Base-by-base conservation (phyloP, 2,888 invertebrate genomes). In the Meiosimyza decipiens region DNA sequence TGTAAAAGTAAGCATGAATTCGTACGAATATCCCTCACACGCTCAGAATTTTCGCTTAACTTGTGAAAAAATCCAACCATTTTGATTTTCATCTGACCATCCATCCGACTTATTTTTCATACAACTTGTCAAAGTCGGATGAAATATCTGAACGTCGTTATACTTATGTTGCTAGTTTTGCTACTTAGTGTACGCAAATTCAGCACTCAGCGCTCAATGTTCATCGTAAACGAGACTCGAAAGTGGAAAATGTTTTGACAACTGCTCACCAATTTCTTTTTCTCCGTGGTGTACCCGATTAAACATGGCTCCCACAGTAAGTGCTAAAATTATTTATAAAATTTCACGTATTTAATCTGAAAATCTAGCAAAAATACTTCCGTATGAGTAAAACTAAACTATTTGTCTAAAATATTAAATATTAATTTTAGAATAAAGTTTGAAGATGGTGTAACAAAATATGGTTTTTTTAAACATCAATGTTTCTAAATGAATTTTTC, bases 281-380 rank as follows among this genome's bases (percentile, higher is more conserved):
- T 80, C 80, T 82, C 80, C 81, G 83, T 83, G 83, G 80, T 83
- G 82, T 83, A 81, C 79, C 76, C 80, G 80, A 79, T 79, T 77
- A 77, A 86, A 84, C 82, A 87, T 87, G 87, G 87, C 87, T 82
- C 87, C 87, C 75, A 85, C 87, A 78, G 87, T 87, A 82, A 87
- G 87, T 84, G 77, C 76, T 72, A 81, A 77, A 81, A 79, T 47
- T 69, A 12, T 11, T 49, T 6, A 4, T 1, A 50, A 49, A 18
- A 47, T 40, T 12, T 16, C 11, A 50, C 1, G 40, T 16, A 28
- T n/a, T n/a, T 54, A 11, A 59, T 60, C 3, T 11, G 13, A 63
- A 6, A 57, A 55, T 50, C 33, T 63, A 40, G 2, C 47, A 3
- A 22, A 13, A 63, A 50, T 73, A 65, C 40, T 59, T 11, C 5